Conservation (phyloP, 2,113 vertebrate genomes). For the Rhabdomys dilectus region DNA sequence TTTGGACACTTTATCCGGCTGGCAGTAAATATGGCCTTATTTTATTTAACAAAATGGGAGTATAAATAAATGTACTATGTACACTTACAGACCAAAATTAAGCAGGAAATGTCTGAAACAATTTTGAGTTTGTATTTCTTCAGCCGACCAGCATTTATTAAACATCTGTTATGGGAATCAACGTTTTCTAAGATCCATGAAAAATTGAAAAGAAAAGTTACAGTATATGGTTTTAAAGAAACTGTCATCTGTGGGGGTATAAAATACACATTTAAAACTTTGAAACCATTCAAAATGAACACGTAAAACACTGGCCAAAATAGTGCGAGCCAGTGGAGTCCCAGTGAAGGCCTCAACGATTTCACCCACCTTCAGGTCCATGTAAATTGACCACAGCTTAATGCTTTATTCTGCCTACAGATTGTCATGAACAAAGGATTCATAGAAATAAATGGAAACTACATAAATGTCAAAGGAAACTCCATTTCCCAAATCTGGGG, state of each 20-base stretch:
- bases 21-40: background rate
- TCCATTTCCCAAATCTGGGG: background rate
- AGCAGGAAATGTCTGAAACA: conserved; percentile 45
- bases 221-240: background rate
- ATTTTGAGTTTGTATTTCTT: background rate
- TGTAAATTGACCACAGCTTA: background rate
- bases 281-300: background rate
- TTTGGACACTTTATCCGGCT: conserved; percentile 21
- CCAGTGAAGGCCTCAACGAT: background rate
- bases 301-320: background rate
- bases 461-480: background rate
- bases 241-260: background rate
- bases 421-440: background rate
- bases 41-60: background rate
- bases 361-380: background rate
- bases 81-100: conserved; percentile 16
- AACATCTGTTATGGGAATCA: background rate
- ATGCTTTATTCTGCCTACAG: background rate
- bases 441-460: background rate
- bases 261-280: background rate
- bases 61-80: background rate
- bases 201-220: background rate
- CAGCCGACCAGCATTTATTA: background rate
- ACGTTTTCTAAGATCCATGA: background rate
- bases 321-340: background rate